A percentile compares a stretch with the other conserved stretches of the same genome.
phyloP scores from a whole-genome alignment of 2,888 invertebrate genomes.

The Brenthis ino region DNA sequence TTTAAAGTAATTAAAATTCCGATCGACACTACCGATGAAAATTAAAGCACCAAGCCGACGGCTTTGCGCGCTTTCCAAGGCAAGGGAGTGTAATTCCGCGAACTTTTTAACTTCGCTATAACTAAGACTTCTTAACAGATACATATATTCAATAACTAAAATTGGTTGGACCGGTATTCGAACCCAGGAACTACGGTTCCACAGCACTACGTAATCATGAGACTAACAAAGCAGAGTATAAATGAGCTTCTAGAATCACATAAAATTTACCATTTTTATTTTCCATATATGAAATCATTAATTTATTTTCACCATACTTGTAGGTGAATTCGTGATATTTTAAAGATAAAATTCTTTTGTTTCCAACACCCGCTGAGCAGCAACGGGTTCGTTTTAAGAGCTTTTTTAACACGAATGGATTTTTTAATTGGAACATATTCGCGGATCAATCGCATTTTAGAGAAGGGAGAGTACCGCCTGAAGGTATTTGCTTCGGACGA shows the following conservation, averaged over 20 bases:
- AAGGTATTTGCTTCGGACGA: conserved; percentile 70
- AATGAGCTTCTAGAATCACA: background rate
- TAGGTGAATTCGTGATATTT: conserved; percentile 18
- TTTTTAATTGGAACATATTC: conserved; percentile 80
- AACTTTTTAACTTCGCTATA: too few species aligned
- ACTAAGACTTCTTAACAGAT: too few species aligned
- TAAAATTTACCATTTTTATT: background rate
- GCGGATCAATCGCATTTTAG: conserved; percentile 61
- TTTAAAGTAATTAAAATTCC: too few species aligned
- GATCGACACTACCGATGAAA: too few species aligned
- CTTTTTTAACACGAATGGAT: conserved; percentile 38
- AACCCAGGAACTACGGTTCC: too few species aligned
- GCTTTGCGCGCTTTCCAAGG: too few species aligned
- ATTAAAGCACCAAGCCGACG: too few species aligned
- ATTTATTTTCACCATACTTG: conserved; percentile 10
- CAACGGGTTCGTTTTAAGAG: conserved; percentile 51
- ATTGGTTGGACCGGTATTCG: too few species aligned
- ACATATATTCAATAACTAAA: too few species aligned
- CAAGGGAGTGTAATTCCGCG: too few species aligned
- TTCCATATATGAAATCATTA: background rate
- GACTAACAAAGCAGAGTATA: too few species aligned
- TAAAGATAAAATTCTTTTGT: conserved; percentile 27
- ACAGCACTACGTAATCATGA: too few species aligned
- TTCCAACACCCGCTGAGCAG: conserved; percentile 48
- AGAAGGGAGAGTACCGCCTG: conserved; percentile 60